Base-by-base conservation (phyloP, 1,140 invertebrate species). In the Zaprionus gabonicus region DNA sequence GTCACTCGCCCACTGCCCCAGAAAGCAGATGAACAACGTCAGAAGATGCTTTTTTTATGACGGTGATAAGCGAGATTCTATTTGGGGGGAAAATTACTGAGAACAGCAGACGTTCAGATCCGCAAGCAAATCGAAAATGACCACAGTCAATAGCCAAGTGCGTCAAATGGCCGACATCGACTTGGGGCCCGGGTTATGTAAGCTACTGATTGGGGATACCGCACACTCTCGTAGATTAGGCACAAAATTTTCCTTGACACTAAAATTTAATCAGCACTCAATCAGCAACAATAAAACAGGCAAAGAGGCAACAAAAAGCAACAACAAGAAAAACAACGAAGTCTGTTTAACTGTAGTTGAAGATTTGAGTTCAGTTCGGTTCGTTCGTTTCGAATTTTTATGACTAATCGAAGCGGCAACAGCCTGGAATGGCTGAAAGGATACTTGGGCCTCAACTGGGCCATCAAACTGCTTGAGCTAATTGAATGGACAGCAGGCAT, bases 241-340 rank as follows among this genome's bases (percentile, higher is more conserved):
- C 36, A 20, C 17, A 64, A 76, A 76, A 59, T 73, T 84, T 85
- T 72, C 65, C 76, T 69, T 65, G 56, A 49, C 82, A 69, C 76
- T 80, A 59, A 63, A 73, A 71, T 58, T 70, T 83, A 78, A 80
- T 83, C 83, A 72, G 64, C 65, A 55, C 60, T 69, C 73, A 80
- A 83, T 86, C 64, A 65, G 62, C 55, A 46, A 25, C 66, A 51
- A 70, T 73, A 81, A 77, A 71, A 71, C n/a, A 7, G 41, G n/a
- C 60, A 49, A 79, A 65, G 20, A 7, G 41, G n/a, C 53, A 58
- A 25, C 38, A 46, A 44, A 53, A 31, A n/a, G 46, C 20, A 51
- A 13, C 9, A 23, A 12, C 28, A 62, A 49, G 41, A n/a, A n/a
- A n/a, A 64, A 31, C 67, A 66, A 25, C 67, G 60, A 58, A 38